phyloP scores from a whole-genome alignment of 2,797 vertebrate species.

The Gymnodraco acuticeps region DNA sequence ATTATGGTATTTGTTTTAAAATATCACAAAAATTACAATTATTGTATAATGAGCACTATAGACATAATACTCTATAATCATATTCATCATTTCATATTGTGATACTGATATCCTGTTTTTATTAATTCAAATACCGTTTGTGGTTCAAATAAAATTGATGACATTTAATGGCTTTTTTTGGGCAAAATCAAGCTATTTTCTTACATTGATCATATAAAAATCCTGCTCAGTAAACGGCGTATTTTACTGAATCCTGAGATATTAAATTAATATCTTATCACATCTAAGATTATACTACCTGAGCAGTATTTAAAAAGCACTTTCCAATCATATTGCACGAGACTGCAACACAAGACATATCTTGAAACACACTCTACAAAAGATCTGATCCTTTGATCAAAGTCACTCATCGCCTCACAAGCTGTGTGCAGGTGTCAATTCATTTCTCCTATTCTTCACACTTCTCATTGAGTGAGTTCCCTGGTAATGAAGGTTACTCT shows the following conservation, averaged over 20 bases:
- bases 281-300: not conserved
- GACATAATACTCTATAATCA: not conserved
- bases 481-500: slow-evolving; percentile 36
- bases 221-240: not conserved
- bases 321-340: slow-evolving; percentile 16
- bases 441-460: slow-evolving; percentile 16
- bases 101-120: not conserved
- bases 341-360: not conserved
- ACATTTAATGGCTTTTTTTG: not conserved
- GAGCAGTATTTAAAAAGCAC: slow-evolving; percentile 17
- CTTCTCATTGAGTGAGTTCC: slow-evolving; percentile 19
- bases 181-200: not conserved
- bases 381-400: slow-evolving; percentile 45
- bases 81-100: not conserved
- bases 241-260: not conserved
- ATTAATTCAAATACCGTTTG: not conserved
- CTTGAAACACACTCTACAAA: slow-evolving; percentile 33
- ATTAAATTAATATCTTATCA: not conserved
- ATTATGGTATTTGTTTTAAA: too few species aligned
- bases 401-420: slow-evolving; percentile 25
- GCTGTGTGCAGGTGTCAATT: slow-evolving; percentile 25
- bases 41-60: not conserved
- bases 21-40: not conserved
- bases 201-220: not conserved
- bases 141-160: not conserved